A percentile compares a stretch with the other conserved stretches of the same genome.
Conservation (phyloP, 2,888 invertebrate genomes). For the Mermis nigrescens region DNA sequence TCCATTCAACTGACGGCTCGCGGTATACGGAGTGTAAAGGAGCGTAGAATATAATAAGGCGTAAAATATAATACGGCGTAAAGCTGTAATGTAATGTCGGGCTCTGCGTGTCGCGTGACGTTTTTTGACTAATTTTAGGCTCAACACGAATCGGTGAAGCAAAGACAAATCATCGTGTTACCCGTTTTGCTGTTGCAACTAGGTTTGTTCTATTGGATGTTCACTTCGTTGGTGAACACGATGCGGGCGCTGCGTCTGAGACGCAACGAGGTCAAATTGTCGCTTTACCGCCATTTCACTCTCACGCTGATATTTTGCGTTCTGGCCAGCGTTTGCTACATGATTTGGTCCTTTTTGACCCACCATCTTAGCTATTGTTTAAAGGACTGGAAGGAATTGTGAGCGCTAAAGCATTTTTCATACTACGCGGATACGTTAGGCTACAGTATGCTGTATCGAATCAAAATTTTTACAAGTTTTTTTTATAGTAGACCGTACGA, state of each 20-base stretch:
- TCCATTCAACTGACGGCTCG: too few species aligned
- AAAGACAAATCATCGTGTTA: constrained; percentile 55
- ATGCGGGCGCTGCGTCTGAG: constrained; percentile 66
- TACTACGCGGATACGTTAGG: too few species aligned
- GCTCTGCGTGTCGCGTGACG: too few species aligned
- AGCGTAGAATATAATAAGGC: too few species aligned
- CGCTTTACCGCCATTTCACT: constrained; percentile 75
- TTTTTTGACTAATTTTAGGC: too few species aligned
- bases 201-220: constrained; percentile 55
- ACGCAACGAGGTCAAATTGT: constrained; percentile 69
- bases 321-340: constrained; percentile 63
- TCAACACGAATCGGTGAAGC: constrained; percentile 40
- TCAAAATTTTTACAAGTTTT: too few species aligned
- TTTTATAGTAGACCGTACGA: too few species aligned
- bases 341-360: constrained; percentile 71
- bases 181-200: constrained; percentile 63
- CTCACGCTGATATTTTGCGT: constrained; percentile 79
- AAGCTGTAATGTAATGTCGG: too few species aligned
- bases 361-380: constrained; percentile 54
- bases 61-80: too few species aligned
- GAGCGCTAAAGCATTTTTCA: constrained; percentile 15
- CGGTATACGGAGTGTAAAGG: too few species aligned
- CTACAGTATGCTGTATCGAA: too few species aligned
- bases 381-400: constrained; percentile 66
- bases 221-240: constrained; percentile 54